Evolutionary conservation across 1,140 invertebrate species (phyloP), one percentile per base, ranked within the genome.

Genomic region (Drosophila subpulchrella): DNA sequence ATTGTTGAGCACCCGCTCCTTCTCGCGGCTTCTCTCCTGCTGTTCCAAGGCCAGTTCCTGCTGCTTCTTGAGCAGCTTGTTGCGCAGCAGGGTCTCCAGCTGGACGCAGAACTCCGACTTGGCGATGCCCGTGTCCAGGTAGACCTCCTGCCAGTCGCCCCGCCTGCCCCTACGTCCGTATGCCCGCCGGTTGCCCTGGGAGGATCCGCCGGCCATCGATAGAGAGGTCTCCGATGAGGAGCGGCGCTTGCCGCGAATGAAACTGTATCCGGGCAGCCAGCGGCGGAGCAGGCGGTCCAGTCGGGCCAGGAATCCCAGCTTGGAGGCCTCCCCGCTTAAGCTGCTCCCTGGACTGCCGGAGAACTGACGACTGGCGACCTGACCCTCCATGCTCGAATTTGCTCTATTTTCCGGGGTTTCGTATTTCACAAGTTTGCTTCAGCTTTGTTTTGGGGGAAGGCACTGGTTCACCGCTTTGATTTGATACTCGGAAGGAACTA

Each of bases 61-160:
- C 48, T 50, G 48, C 54, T 72, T 75, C 10, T 60, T 50, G 15
- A 36, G n/a, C 20, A 82, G 27, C 47, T 83, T 72, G n/a, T 65
- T 65, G 8, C 57, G 67, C 48, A 84, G 41, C 38, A 84, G 12
- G 24, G 50, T 56, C 32, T 84, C 81, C 67, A 84, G 34, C 17
- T 79, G 55, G 11, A 50, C 27, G 44, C 81, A 79, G 44, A 84
- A 84, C 73, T 84, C 81, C 0, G 80, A 76, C 15, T 79, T 83
- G 42, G 81, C 55, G 13, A 83, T 79, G 47, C 80, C 81, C 12
- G 72, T 63, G 24, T 79, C 55, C 13, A 84, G 41, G n/a, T 65
- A 24, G 7, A 84, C 59, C 15, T 84, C 80, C 11, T 36, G 6
- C 8, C 56, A 51, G 46, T 54, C 48, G 3, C n/a, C 6, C 47